Evolutionary conservation across 1,140 invertebrate species (phyloP).

Genomic region (Drosophila azteca): DNA sequence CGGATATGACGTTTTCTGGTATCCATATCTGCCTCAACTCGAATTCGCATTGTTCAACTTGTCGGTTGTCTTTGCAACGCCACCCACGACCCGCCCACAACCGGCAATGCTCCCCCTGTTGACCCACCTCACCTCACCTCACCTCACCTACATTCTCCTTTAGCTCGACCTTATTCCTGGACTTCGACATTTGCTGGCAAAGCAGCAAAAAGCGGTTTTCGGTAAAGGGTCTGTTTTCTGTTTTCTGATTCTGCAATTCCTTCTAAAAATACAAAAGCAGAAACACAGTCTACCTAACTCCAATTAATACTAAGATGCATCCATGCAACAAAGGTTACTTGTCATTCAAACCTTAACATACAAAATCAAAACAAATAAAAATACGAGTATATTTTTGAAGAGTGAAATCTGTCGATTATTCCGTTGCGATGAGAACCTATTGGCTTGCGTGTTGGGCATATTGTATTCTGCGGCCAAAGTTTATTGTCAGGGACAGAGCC

Average conservation of each 20-base stretch:
- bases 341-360: too few relatives aligned
- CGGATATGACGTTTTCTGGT: conserved; percentile 57
- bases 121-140: too few relatives aligned
- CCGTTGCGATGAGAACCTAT: conserved; percentile 19
- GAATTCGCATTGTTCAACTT: conserved; percentile 61
- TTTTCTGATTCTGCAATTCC: conserved; percentile 20
- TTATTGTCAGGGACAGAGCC: conserved; percentile 39
- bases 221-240: background rate
- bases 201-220: conserved; percentile 40
- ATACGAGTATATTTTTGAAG: conserved; percentile 14
- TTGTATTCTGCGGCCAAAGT: conserved; percentile 59
- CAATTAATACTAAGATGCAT: too few relatives aligned
- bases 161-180: conserved; percentile 57
- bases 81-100: background rate
- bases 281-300: too few relatives aligned
- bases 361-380: background rate
- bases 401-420: conserved; percentile 48
- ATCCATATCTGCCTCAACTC: conserved; percentile 54
- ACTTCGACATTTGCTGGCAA: conserved; percentile 64
- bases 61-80: conserved; percentile 14
- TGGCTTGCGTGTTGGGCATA: conserved; percentile 69
- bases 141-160: background rate
- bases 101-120: background rate
- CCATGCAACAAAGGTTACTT: too few relatives aligned
- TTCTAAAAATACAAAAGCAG: conserved; percentile 14